Conservation (phyloP, 2,797 vertebrate genomes). For the Urosaurus nigricauda region DNA sequence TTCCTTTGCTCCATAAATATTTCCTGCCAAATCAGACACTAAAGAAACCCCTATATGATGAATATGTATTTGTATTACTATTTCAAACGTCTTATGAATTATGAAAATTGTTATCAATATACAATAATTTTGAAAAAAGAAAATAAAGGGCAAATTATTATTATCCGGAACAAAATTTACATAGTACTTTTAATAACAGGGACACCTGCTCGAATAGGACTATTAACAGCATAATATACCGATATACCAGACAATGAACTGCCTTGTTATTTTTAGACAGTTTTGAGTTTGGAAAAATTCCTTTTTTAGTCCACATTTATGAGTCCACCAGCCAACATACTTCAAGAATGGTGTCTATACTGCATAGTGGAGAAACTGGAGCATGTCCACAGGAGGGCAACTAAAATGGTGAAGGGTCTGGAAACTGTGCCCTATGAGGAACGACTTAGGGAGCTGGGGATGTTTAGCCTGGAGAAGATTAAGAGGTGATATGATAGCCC, state of each 20-base stretch:
- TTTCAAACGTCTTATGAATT: constrained; percentile 30
- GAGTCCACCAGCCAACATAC: background rate
- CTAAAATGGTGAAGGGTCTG: too few species aligned
- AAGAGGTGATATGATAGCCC: too few species aligned
- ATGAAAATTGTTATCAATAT: constrained; percentile 1
- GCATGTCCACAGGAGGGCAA: too few species aligned
- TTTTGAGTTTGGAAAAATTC: background rate
- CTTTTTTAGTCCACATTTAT: background rate
- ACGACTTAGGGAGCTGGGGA: too few species aligned
- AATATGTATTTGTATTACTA: background rate
- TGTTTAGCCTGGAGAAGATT: too few species aligned
- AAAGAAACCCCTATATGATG: constrained; percentile 27
- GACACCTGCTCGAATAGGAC: constrained; percentile 6
- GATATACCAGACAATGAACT: background rate
- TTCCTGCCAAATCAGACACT: constrained; percentile 8
- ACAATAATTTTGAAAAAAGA: constrained; percentile 29
- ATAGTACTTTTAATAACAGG: background rate
- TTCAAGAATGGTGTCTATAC: too few species aligned
- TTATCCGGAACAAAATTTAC: background rate
- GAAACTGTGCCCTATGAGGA: too few species aligned
- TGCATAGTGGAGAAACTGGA: too few species aligned
- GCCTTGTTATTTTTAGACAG: background rate
- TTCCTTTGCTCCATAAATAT: constrained; percentile 40
- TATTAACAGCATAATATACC: background rate
- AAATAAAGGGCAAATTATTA: constrained; percentile 15